Evolutionary conservation across 2,797 vertebrate genomes (phyloP), one percentile per base, ranked within the genome.

Genomic region (Kryptopterus vitreolus): DNA sequence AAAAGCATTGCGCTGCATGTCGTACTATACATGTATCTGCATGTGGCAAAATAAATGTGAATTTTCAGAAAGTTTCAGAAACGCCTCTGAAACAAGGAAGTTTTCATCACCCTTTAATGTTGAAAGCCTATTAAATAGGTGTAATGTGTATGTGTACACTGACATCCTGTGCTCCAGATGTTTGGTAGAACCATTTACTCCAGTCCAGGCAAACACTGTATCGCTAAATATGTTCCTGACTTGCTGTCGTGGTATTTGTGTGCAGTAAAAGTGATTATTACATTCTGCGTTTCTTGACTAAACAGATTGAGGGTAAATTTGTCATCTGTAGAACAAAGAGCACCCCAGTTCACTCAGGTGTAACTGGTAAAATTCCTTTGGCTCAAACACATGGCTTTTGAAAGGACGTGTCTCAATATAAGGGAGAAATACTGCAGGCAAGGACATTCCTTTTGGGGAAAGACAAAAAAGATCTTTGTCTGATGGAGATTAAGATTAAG

Each of bases 321-420:
- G 29, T 31, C 63, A 62, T 48, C 65, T 77, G 80, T 53, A 22
- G 11, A 76, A 76, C 29, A 38, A 81, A 73, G 43, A 20, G 33
- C 0, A 4, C 18, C 31, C 0, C 33, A 16, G 43, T 38, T 66
- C 12, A 24, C 0, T 66, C 35, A 66, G 7, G 29, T 68, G 46
- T 18, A 29, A 31, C 15, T 10, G 0, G 46, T 68, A 12, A 63
- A 31, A n/a, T 63, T 35, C 62, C 20, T 3, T 63, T 38, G 16
- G 16, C 7, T 4, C 18, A n/a, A 38, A 38, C 10, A 6, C 61
- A 16, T 62, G 29, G 1, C 8, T 35, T 65, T 65, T 10, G 20
- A 38, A 9, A 35, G 12, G 20, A 38, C 20, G 16, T 46, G 22
- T 68, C 13, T 26, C 38, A 10, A 46, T 1, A 62, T 68, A 12